These are phyloP conservation scores for Andrena marginata DNA, from an alignment of 2,888 invertebrate genomes.

Conservation along the genomic window DNA sequence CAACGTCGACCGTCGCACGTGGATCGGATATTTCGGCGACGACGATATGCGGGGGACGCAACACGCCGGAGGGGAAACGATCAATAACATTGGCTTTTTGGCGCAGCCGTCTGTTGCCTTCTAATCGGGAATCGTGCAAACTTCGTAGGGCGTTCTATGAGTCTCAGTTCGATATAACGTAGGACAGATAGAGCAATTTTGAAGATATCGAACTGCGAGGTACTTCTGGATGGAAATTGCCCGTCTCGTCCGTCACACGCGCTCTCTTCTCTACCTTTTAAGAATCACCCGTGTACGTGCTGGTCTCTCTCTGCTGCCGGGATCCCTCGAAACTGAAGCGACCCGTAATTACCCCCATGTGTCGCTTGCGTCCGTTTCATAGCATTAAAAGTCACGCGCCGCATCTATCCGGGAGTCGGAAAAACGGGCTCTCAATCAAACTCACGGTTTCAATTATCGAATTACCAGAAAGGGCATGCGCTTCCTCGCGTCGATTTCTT, in stretches of 20 bases:
- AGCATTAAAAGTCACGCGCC: neutral
- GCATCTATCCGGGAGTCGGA: neutral
- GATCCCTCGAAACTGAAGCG: neutral
- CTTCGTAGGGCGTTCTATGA: constrained; percentile 16
- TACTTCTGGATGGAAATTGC: constrained; percentile 3
- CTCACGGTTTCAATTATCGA: constrained; percentile 25
- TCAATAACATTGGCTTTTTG: constrained; percentile 20
- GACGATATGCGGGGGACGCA: constrained; percentile 1
- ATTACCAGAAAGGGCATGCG: constrained; percentile 18
- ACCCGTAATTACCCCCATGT: neutral
- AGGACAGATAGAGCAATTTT: constrained; percentile 27
- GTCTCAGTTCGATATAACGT: constrained; percentile 15
- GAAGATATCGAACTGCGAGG: constrained; percentile 6
- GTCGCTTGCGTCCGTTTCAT: neutral
- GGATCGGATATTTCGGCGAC: neutral
- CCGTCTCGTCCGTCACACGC: constrained; percentile 31
- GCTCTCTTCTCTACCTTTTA: constrained; percentile 50
- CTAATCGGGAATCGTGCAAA: constrained; percentile 59
- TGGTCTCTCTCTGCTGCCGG: neutral
- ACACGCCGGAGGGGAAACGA: neutral
- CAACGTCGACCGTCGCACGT: neutral
- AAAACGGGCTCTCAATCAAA: neutral
- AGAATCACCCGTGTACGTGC: constrained; percentile 35
- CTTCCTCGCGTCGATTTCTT: constrained; percentile 38
- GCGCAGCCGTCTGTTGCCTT: constrained; percentile 36